These are phyloP conservation scores for Chaenogobius annularis DNA, from an alignment of 2,113 vertebrate species.

Conservation along the genomic window DNA sequence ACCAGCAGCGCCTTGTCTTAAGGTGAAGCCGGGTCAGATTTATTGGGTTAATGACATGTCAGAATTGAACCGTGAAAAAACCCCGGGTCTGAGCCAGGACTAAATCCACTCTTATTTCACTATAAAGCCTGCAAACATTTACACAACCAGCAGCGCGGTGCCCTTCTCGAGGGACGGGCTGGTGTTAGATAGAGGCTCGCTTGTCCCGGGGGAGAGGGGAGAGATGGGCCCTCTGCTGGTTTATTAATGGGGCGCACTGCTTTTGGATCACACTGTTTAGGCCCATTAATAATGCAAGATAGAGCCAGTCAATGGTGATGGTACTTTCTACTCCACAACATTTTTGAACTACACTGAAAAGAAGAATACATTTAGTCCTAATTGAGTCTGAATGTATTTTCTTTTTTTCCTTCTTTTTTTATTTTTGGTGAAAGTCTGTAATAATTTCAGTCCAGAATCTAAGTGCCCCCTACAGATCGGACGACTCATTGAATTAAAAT, in stretches of 20 bases:
- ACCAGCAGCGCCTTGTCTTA: no score
- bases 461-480: no score
- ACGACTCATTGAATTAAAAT: no score
- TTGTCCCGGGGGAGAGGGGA: slow-evolving; percentile 23
- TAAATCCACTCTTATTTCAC: background rate
- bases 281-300: slow-evolving; percentile 58
- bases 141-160: slow-evolving; percentile 38
- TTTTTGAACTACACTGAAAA: no score
- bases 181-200: slow-evolving; percentile 38
- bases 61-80: background rate
- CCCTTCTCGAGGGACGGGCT: slow-evolving; percentile 26
- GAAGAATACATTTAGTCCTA: no score
- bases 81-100: background rate
- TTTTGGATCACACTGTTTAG: slow-evolving; percentile 61
- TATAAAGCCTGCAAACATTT: slow-evolving; percentile 11
- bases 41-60: background rate
- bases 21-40: no score
- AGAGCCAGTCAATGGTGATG: slow-evolving; percentile 25
- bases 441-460: no score
- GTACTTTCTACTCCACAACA: background rate
- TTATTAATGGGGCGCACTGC: slow-evolving; percentile 63
- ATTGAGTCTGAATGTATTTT: no score
- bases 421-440: no score
- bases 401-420: no score
- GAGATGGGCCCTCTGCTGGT: slow-evolving; percentile 39